These are phyloP conservation scores for Simalia tracyae DNA, from an alignment of 2,797 vertebrate species.

Conservation along the genomic window DNA sequence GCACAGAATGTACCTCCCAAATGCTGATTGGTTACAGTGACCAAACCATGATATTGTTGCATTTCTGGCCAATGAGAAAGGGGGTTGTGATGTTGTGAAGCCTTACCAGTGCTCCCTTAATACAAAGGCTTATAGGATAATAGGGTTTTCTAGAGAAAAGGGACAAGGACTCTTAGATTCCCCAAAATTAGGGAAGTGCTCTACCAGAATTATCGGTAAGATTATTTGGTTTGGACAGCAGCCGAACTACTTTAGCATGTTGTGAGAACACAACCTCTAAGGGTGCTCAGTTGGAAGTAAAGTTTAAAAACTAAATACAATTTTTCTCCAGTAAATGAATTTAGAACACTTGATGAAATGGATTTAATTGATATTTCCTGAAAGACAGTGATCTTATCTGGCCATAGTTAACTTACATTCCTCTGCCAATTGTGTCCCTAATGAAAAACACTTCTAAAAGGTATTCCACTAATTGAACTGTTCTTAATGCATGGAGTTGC, in stretches of 20 bases:
- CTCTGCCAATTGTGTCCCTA: background rate
- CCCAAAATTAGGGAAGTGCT: background rate
- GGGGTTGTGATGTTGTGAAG: background rate
- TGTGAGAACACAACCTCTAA: background rate
- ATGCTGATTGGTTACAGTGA: background rate
- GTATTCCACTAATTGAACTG: background rate
- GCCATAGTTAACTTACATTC: background rate
- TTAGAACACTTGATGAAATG: background rate
- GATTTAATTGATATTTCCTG: background rate
- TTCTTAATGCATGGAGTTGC: background rate
- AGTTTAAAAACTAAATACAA: background rate
- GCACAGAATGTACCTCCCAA: background rate
- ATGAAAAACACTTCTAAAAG: constrained; percentile 1
- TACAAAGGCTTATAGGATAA: background rate
- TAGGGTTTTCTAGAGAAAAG: background rate
- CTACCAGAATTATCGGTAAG: background rate
- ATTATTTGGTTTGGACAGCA: background rate
- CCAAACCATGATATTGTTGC: background rate
- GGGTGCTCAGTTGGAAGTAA: background rate
- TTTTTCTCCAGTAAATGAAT: background rate
- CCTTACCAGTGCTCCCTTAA: background rate
- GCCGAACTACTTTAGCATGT: background rate
- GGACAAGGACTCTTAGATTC: background rate
- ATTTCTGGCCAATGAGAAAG: background rate
- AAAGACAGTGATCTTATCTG: constrained; percentile 2